Percentiles rank a stretch among this genome's conserved stretches.
Evolutionary conservation across 2,888 invertebrate genomes (phyloP).

Genomic region (Agrilus mali): DNA sequence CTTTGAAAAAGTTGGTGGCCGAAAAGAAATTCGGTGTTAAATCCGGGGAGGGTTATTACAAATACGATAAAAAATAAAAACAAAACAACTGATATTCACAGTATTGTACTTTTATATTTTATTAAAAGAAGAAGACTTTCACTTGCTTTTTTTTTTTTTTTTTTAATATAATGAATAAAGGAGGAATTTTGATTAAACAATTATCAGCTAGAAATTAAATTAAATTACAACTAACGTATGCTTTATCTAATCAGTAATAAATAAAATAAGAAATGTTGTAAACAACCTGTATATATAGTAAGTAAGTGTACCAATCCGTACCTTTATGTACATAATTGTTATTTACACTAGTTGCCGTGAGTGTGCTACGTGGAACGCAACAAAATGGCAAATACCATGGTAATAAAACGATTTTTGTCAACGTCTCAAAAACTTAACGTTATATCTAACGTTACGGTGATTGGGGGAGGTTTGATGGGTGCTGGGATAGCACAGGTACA

Average conservation of each 20-base stretch:
- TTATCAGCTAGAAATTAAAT: background rate
- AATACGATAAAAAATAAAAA: constrained; percentile 29
- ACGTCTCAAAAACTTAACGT: constrained; percentile 26
- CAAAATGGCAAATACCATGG: too few species aligned
- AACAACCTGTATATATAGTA: background rate
- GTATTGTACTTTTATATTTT: too few species aligned
- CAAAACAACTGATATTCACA: too few species aligned
- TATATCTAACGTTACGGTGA: constrained; percentile 69
- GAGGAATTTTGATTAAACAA: background rate
- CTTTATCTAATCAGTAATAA: background rate
- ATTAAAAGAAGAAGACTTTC: too few species aligned
- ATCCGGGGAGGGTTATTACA: constrained; percentile 66
- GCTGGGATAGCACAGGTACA: constrained; percentile 81
- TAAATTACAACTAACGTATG: background rate
- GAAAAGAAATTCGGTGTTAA: constrained; percentile 68
- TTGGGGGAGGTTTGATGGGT: constrained; percentile 83
- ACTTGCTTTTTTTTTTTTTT: too few species aligned
- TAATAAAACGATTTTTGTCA: constrained; percentile 29
- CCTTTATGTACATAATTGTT: background rate
- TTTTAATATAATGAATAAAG: too few species aligned
- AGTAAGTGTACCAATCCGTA: background rate
- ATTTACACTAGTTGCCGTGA: too few species aligned
- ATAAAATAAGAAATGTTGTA: too few species aligned
- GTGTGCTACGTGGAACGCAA: too few species aligned
- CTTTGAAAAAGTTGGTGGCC: constrained; percentile 51